phyloP scores from a whole-genome alignment of 2,113 vertebrate genomes.

The Aphyosemion australe region DNA sequence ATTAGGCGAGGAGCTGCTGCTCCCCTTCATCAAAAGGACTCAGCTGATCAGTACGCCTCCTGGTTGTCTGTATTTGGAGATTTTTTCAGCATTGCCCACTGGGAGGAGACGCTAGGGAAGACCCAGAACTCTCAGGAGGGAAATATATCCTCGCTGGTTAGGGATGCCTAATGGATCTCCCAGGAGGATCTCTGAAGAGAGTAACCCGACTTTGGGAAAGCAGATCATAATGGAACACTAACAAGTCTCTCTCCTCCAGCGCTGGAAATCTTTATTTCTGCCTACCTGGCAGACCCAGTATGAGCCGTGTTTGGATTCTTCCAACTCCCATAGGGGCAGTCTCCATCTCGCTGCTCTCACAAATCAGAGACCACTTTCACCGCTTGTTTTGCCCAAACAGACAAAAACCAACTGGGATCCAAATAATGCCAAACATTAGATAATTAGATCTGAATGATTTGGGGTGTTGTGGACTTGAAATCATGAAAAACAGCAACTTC shows the following conservation, averaged over 20 bases:
- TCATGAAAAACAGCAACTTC: too few species aligned
- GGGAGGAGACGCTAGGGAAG: too few species aligned
- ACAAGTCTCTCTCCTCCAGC: background rate
- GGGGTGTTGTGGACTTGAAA: too few species aligned
- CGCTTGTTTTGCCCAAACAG: background rate
- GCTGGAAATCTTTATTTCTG: background rate
- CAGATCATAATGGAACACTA: background rate
- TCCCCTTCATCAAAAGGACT: too few species aligned
- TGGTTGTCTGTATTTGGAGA: too few species aligned
- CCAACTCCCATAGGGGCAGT: background rate
- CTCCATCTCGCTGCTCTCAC: background rate
- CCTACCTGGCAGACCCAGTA: background rate
- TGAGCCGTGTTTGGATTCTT: background rate
- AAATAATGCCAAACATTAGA: too few species aligned
- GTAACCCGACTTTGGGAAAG: background rate
- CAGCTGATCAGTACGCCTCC: too few species aligned
- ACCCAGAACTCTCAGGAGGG: too few species aligned
- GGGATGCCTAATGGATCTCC: background rate
- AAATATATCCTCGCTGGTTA: too few species aligned
- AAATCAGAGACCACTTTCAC: background rate
- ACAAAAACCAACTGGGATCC: background rate
- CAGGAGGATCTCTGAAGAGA: background rate
- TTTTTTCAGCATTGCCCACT: too few species aligned
- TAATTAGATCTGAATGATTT: too few species aligned
- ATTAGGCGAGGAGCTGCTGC: too few species aligned